Percentiles rank a stretch among this genome's conserved stretches.
phyloP scores from a whole-genome alignment of 1,140 invertebrate genomes.

The Bombus confusus region DNA sequence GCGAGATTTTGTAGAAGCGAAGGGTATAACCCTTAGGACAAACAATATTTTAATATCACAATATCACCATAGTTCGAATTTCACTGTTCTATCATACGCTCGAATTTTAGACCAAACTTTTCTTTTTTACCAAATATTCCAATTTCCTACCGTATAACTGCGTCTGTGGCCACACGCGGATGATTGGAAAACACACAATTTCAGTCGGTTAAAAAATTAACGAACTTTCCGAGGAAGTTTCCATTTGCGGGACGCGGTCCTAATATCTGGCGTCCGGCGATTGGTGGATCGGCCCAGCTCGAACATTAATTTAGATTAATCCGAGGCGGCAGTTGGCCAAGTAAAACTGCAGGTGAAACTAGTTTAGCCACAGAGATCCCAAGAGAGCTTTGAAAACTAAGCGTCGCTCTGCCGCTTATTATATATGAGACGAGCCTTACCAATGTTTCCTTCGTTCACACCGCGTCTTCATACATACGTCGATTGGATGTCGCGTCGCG shows the following conservation, averaged over 20 bases:
- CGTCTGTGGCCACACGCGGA: not conserved
- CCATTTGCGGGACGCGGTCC: not conserved
- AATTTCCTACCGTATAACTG: too few relatives aligned
- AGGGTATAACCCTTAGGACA: too few relatives aligned
- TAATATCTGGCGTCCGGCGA: not conserved
- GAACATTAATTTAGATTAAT: constrained; percentile 77
- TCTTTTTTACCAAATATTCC: too few relatives aligned
- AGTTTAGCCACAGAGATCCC: constrained; percentile 47
- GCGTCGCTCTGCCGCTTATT: constrained; percentile 24
- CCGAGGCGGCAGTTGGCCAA: constrained; percentile 38
- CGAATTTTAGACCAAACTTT: too few relatives aligned
- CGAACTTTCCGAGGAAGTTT: not conserved
- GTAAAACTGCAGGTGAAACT: constrained; percentile 50
- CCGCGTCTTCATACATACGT: not conserved
- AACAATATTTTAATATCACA: too few relatives aligned
- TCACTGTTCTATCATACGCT: too few relatives aligned
- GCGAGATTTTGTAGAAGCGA: too few relatives aligned
- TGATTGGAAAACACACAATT: not conserved
- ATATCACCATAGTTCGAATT: too few relatives aligned
- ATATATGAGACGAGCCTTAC: constrained; percentile 41
- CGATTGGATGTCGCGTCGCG: not conserved
- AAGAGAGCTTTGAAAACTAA: constrained; percentile 56
- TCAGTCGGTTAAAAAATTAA: constrained; percentile 7
- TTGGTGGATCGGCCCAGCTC: constrained; percentile 7
- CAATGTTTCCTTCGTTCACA: constrained; percentile 40